Conservation (phyloP, 1,140 invertebrate genomes). For the Ladona fulva region DNA sequence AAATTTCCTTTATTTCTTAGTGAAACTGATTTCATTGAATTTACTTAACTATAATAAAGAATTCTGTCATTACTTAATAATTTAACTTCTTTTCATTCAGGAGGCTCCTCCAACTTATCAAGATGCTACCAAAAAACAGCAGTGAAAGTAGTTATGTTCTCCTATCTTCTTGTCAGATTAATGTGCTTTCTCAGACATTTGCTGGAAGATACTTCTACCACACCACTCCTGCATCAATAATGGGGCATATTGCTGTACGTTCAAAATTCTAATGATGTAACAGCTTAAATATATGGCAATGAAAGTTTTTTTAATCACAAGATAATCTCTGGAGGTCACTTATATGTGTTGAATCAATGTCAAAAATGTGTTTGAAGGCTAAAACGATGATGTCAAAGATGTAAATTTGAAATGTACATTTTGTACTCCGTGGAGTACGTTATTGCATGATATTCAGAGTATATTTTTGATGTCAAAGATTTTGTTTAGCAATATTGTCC, state of each 20-base stretch:
- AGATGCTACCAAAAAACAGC: slow-evolving; percentile 36
- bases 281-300: no score
- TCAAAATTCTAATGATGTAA: neutral
- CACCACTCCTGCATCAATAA: neutral
- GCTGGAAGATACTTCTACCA: neutral
- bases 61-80: slow-evolving; percentile 20
- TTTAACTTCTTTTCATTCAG: slow-evolving; percentile 37
- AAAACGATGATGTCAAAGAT: no score
- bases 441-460: no score
- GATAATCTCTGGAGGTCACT: no score
- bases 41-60: slow-evolving; percentile 2
- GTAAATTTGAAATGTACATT: no score
- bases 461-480: no score
- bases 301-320: no score
- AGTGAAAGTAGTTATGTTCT: slow-evolving; percentile 18
- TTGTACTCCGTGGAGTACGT: no score
- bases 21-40: neutral
- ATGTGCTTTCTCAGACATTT: neutral
- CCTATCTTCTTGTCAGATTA: neutral
- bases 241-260: neutral
- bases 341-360: no score
- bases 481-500: no score
- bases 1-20: neutral
- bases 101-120: slow-evolving; percentile 68
- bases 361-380: no score